These are phyloP conservation scores for Drosophila leonis DNA, from an alignment of 2,888 invertebrate species.

Conservation along the genomic window DNA sequence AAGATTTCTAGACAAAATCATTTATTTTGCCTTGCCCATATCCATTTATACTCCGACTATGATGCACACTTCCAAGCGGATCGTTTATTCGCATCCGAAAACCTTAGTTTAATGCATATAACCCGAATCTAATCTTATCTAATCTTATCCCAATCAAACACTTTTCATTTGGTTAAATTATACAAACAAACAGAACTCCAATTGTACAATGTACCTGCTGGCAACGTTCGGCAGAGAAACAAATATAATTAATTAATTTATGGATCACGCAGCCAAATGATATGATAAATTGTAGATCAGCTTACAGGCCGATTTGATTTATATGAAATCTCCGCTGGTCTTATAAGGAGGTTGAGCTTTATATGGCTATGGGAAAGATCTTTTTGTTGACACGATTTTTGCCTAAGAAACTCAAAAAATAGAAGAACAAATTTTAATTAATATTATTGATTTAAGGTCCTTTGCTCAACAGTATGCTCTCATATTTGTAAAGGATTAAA, in stretches of 20 bases:
- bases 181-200: slow-evolving; percentile 35
- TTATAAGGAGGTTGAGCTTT: background rate
- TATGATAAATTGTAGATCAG: background rate
- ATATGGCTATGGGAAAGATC: background rate
- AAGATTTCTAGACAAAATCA: slow-evolving; percentile 28
- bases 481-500: background rate
- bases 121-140: slow-evolving; percentile 7
- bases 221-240: slow-evolving; percentile 8
- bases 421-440: background rate
- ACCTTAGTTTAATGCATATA: slow-evolving; percentile 40
- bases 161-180: slow-evolving; percentile 42
- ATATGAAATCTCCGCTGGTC: background rate
- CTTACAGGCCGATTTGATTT: background rate
- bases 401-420: background rate
- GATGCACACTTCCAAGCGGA: slow-evolving; percentile 38
- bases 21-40: slow-evolving; percentile 39
- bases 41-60: slow-evolving; percentile 22
- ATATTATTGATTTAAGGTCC: slow-evolving; percentile 1
- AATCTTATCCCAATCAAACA: slow-evolving; percentile 30
- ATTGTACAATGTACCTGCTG: slow-evolving; percentile 36
- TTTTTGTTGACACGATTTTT: slow-evolving; percentile 6
- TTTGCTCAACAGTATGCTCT: background rate
- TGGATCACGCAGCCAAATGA: background rate
- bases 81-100: slow-evolving; percentile 41
- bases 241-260: background rate